Conservation (phyloP, 1,140 invertebrate species). For the Drosophila burlai region DNA sequence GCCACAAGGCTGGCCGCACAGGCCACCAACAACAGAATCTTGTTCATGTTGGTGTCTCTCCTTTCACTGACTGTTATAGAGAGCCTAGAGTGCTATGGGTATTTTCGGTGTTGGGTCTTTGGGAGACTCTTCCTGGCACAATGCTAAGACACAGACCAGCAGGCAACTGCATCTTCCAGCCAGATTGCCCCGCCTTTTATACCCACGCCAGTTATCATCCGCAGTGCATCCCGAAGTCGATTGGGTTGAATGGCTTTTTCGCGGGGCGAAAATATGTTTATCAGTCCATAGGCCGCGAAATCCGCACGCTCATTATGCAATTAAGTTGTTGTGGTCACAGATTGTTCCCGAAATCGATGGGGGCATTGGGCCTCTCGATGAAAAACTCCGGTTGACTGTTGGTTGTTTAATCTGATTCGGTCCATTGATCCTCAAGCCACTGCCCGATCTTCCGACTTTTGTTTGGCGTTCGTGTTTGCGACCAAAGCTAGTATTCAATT, state of each 20-base stretch:
- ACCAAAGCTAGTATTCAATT: not conserved
- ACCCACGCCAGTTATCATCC: constrained; percentile 37
- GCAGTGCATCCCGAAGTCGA: constrained; percentile 23
- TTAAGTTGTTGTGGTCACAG: constrained; percentile 38
- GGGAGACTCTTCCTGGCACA: constrained; percentile 10
- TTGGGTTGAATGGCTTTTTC: constrained; percentile 40
- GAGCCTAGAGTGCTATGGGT: not conserved
- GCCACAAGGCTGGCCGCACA: constrained; percentile 44
- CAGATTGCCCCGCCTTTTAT: constrained; percentile 50
- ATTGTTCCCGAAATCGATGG: constrained; percentile 40
- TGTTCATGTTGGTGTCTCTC: constrained; percentile 57
- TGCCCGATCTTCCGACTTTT: constrained; percentile 21
- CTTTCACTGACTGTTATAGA: not conserved
- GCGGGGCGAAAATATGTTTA: constrained; percentile 55
- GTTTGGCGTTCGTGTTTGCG: constrained; percentile 53
- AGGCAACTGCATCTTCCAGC: constrained; percentile 58
- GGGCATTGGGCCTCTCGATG: not conserved
- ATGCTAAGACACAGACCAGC: constrained; percentile 54
- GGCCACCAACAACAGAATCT: constrained; percentile 52
- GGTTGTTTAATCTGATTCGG: constrained; percentile 27
- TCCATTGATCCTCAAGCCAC: constrained; percentile 22
- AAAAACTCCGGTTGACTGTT: constrained; percentile 17
- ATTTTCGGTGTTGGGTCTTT: not conserved
- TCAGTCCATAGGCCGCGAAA: constrained; percentile 40
- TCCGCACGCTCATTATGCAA: constrained; percentile 66